Percentiles rank a stretch among this genome's conserved stretches.
phyloP scores from a whole-genome alignment of 2,888 invertebrate species.

The Bellardia pandia region DNA sequence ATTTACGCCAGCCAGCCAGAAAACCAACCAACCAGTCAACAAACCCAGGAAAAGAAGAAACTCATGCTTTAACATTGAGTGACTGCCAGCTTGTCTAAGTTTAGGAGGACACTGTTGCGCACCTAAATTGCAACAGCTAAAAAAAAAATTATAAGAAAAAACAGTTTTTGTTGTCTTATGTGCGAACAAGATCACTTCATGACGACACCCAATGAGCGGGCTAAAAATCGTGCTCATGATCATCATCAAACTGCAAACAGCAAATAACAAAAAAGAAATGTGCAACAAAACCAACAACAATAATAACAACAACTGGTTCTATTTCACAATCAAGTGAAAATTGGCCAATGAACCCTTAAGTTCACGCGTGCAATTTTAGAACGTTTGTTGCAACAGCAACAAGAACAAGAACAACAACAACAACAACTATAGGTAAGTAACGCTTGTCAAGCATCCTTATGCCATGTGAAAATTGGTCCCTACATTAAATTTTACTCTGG shows the following conservation, averaged over 20 bases:
- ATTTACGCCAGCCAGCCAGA: neutral
- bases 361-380: slow-evolving; percentile 73
- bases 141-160: slow-evolving; percentile 42
- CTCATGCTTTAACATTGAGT: slow-evolving; percentile 56
- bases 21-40: too few species aligned
- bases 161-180: slow-evolving; percentile 69
- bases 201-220: slow-evolving; percentile 73
- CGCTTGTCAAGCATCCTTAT: slow-evolving; percentile 71
- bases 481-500: slow-evolving; percentile 53
- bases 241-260: slow-evolving; percentile 61
- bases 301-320: slow-evolving; percentile 64
- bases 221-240: slow-evolving; percentile 72
- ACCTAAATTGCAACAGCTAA: slow-evolving; percentile 42
- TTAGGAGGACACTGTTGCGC: slow-evolving; percentile 68
- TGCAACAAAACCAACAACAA: slow-evolving; percentile 11
- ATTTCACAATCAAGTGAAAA: slow-evolving; percentile 72
- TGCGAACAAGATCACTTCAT: slow-evolving; percentile 74
- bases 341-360: slow-evolving; percentile 74
- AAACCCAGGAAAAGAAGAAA: slow-evolving; percentile 9
- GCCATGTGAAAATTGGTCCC: slow-evolving; percentile 71
- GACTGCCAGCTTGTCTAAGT: slow-evolving; percentile 71
- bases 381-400: slow-evolving; percentile 50
- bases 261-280: slow-evolving; percentile 2
- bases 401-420: slow-evolving; percentile 26
- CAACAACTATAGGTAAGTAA: slow-evolving; percentile 49